Percentiles rank a stretch among this genome's conserved stretches.
Conservation (phyloP, 1,140 invertebrate species). For the Limonius californicus region DNA sequence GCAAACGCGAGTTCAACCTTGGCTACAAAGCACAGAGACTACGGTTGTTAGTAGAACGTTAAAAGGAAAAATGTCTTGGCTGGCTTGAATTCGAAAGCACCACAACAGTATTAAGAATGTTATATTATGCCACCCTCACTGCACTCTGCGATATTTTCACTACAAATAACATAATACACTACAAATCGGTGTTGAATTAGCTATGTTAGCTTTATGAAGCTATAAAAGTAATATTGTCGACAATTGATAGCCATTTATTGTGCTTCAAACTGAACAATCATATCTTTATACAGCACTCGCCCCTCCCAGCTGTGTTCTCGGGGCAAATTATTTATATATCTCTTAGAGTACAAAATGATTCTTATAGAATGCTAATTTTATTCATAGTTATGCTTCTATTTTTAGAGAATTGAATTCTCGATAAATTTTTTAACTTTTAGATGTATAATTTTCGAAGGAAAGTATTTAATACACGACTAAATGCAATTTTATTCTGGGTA, state of each 20-base stretch:
- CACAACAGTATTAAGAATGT: constrained; percentile 1
- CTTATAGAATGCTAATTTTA: constrained; percentile 13
- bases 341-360: constrained; percentile 14
- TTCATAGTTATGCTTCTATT: constrained; percentile 5
- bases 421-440: constrained; percentile 9
- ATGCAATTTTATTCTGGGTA: constrained; percentile 11
- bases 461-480: constrained; percentile 10
- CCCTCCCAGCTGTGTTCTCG: neutral
- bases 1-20: neutral
- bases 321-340: neutral
- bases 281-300: constrained; percentile 7
- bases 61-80: neutral
- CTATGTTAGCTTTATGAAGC: neutral
- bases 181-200: neutral
- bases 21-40: neutral
- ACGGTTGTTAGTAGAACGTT: too few species aligned
- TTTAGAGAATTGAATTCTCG: constrained; percentile 9
- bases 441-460: constrained; percentile 2
- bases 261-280: constrained; percentile 14
- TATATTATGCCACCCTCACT: neutral
- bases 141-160: constrained; percentile 7
- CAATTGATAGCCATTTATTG: constrained; percentile 4
- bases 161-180: neutral
- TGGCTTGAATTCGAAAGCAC: neutral
- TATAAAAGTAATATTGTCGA: too few species aligned